Evolutionary conservation across 2,797 vertebrate species (phyloP), one percentile per base, ranked within the genome.

Genomic region (Siniperca scherzeri): DNA sequence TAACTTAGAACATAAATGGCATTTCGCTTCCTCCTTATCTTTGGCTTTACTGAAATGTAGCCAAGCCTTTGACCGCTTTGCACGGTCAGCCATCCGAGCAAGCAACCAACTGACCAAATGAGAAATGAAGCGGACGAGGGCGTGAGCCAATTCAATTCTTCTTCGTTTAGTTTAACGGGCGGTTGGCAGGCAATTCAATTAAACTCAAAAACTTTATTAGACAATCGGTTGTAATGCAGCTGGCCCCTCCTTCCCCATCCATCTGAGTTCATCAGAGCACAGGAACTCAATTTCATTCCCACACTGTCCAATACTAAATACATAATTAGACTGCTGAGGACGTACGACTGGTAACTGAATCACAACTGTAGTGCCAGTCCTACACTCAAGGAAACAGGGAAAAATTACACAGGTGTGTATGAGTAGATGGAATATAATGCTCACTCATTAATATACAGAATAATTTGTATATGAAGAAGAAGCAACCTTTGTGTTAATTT

Each of bases 191-290:
- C 30, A 30, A 30, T 30, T 30, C 30, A 30, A 30, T 30, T 30
- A 30, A 30, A 30, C 30, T 30, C 30, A 30, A 30, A 3, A 30
- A 30, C 30, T 30, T 30, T 30, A 30, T 30, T 30, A 30, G 30
- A 30, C 30, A 30, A 30, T 30, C 30, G 36, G 50, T 27, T 77
- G 50, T 81, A 70, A 86, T 52, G 66, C 52, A 61, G 17, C 70
- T 50, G 9, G 82, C 69, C 68, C 55, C n/a, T 73, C 53, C 48
- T 55, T 17, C 7, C 21, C 2, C 52, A 50, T 70, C 50, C 3
- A 33, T 44, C 3, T 53, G 61, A 80, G 78, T 50, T 81, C 80
- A 86, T 48, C 71, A n/a, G 57, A 79, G 77, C 83, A 57, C 70
- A 68, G 19, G 61, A 42, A 69, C 71, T 68, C 68, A 75, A 80